Evolutionary conservation across 2,888 invertebrate genomes (phyloP), one percentile per base, ranked within the genome.

Genomic region (Diabrotica balteata): DNA sequence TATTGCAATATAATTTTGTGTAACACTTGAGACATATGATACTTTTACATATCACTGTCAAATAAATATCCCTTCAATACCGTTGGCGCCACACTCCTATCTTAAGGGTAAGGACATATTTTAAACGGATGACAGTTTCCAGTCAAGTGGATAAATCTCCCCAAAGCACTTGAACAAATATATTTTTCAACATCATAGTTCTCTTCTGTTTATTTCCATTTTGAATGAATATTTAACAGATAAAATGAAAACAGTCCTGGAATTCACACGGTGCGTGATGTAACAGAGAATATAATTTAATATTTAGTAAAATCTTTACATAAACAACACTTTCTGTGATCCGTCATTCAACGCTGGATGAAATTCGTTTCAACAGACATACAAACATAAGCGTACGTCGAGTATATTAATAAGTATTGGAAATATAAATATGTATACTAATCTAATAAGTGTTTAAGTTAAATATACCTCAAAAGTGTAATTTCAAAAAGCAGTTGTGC

Each of bases 241-340:
- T 58, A 59, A 67, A 71, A 71, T 59, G 59, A 59, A 59, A 71
- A 67, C 63, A 54, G 59, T 61, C 65, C 54, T 63, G 45, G 51
- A 70, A 74, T 76, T 76, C 76, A 75, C 76, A 76, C 76, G 75
- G 69, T 73, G 67, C 59, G 69, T 73, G 74, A 74, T 72, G 74
- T 73, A 76, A 76, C 73, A 72, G 71, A 75, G 71, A 72, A 72
- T 74, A 73, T 74, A 71, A 73, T 73, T 73, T 75, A 73, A 72
- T 75, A 73, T 75, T 74, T 69, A 73, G 72, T 71, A 64, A 74
- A 72, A 75, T 72, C 72, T 71, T 72, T 71, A 74, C 73, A 73
- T 73, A 75, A 76, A 76, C 76, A 76, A 60, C 52, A 60, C 60
- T 61, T 65, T 75, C 76, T 76, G 76, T 69, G 69, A 58, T 67